Conservation (phyloP, 2,113 vertebrate genomes). For the Scatophagus argus region DNA sequence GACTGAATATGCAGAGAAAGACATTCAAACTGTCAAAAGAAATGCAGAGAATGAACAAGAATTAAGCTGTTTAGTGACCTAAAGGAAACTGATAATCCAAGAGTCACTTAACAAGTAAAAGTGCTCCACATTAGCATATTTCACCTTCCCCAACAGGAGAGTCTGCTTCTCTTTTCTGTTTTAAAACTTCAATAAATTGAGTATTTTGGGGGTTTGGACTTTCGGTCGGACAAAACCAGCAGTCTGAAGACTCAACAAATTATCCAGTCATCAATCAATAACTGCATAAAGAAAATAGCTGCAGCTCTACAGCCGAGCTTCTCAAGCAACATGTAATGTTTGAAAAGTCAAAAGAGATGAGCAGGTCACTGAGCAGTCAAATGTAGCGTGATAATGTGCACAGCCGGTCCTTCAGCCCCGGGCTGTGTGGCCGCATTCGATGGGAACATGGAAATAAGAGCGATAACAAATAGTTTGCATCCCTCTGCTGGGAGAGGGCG, state of each 20-base stretch:
- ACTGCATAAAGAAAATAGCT: neutral
- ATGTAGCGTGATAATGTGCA: conserved; percentile 40
- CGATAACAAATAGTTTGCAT: conserved; percentile 61
- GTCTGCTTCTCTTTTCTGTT: neutral
- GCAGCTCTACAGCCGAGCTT: neutral
- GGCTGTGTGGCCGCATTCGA: neutral
- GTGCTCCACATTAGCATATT: neutral
- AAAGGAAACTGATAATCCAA: neutral
- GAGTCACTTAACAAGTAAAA: neutral
- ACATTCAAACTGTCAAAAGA: neutral
- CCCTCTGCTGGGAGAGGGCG: neutral
- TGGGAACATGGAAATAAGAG: conserved; percentile 53
- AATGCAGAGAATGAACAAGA: neutral
- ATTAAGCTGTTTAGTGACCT: neutral
- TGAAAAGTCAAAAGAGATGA: neutral
- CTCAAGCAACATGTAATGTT: neutral
- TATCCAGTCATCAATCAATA: neutral
- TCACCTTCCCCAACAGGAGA: neutral
- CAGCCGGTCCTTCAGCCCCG: neutral
- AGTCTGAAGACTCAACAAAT: neutral
- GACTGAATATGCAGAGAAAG: neutral
- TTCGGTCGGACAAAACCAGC: neutral
- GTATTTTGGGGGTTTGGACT: neutral
- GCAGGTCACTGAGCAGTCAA: conserved; percentile 32
- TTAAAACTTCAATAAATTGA: neutral